Evolutionary conservation across 2,888 invertebrate genomes (phyloP).

Genomic region (Exephanes ischioxanthus): DNA sequence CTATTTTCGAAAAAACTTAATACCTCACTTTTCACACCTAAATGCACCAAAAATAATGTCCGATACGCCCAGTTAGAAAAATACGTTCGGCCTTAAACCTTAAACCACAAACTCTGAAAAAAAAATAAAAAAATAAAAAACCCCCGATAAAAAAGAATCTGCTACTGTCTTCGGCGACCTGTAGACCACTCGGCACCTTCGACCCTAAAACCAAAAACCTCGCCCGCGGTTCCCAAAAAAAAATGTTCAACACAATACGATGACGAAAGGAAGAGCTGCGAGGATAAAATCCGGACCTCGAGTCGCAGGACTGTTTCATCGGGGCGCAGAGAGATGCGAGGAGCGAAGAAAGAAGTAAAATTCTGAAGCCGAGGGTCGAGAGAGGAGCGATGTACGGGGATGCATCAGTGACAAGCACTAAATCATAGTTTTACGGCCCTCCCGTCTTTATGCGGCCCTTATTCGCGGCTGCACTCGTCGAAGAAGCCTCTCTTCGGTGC

Average conservation of each 20-base stretch:
- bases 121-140: no score
- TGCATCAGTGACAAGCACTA: slow-evolving; percentile 83
- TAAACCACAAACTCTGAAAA: no score
- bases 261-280: not conserved
- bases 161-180: no score
- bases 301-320: slow-evolving; percentile 19
- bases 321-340: not conserved
- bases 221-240: not conserved
- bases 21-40: no score
- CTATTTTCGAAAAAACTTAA: no score
- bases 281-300: not conserved
- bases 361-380: slow-evolving; percentile 47
- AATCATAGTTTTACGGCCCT: slow-evolving; percentile 83
- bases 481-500: slow-evolving; percentile 61
- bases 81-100: no score
- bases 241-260: slow-evolving; percentile 7
- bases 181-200: no score
- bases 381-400: slow-evolving; percentile 54
- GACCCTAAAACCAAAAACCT: no score
- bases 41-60: no score
- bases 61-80: no score
- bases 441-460: slow-evolving; percentile 78
- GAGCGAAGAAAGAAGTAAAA: slow-evolving; percentile 57
- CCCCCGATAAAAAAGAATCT: no score
- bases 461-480: slow-evolving; percentile 78